These are phyloP conservation scores for Leucania comma DNA, from an alignment of 2,888 invertebrate species.

Conservation along the genomic window DNA sequence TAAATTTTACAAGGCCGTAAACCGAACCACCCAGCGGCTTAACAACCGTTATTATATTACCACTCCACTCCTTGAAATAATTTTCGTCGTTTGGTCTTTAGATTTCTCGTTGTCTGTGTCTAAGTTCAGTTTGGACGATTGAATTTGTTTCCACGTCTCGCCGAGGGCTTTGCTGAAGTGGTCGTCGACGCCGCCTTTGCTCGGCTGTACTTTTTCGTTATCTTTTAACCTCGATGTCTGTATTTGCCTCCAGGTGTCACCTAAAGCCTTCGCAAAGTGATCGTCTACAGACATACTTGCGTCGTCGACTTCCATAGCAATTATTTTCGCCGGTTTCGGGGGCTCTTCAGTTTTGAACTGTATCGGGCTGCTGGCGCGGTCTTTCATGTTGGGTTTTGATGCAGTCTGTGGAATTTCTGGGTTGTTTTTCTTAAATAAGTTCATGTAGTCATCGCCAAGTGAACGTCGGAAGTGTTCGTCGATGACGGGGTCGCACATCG, in stretches of 20 bases:
- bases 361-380: slow-evolving; percentile 88
- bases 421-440: slow-evolving; percentile 91
- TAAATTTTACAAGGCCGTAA: slow-evolving; percentile 83
- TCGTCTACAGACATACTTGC: slow-evolving; percentile 95
- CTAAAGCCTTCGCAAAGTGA: slow-evolving; percentile 97
- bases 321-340: slow-evolving; percentile 83
- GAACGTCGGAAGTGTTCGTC: slow-evolving; percentile 99
- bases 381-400: slow-evolving; percentile 86
- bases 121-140: slow-evolving; percentile 89
- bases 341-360: slow-evolving; percentile 83
- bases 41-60: slow-evolving; percentile 84
- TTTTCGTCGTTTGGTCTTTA: slow-evolving; percentile 85
- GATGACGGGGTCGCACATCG: slow-evolving; percentile 97
- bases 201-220: slow-evolving; percentile 78
- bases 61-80: slow-evolving; percentile 88
- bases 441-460: slow-evolving; percentile 95
- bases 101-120: slow-evolving; percentile 77
- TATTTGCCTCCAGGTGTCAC: slow-evolving; percentile 95
- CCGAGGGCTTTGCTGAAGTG: slow-evolving; percentile 97
- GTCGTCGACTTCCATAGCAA: slow-evolving; percentile 91
- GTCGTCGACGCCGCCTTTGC: slow-evolving; percentile 93
- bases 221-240: slow-evolving; percentile 91
- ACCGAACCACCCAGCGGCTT: slow-evolving; percentile 76
- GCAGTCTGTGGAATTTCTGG: slow-evolving; percentile 75
- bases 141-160: slow-evolving; percentile 95